These are phyloP conservation scores for Heliothis subflexa DNA, from an alignment of 1,140 invertebrate species.

Conservation along the genomic window DNA sequence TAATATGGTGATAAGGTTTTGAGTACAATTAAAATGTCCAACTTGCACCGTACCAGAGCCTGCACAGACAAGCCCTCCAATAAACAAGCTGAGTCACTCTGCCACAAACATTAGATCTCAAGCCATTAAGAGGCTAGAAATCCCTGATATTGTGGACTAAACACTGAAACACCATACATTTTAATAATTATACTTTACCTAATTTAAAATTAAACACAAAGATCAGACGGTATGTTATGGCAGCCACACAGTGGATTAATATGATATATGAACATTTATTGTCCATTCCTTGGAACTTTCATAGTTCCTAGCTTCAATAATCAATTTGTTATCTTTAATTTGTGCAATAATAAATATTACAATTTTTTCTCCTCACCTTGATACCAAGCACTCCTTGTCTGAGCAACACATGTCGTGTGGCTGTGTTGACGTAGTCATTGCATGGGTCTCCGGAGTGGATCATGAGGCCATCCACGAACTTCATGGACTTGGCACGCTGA, in stretches of 20 bases:
- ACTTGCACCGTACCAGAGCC: constrained; percentile 78
- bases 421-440: constrained; percentile 99
- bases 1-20: not conserved
- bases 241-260: no score
- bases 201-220: no score
- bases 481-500: constrained; percentile 99
- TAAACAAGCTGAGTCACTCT: constrained; percentile 75
- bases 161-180: not conserved
- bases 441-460: constrained; percentile 99
- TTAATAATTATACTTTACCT: no score
- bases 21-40: constrained; percentile 58
- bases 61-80: constrained; percentile 74
- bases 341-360: not conserved
- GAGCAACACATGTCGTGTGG: constrained; percentile 98
- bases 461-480: constrained; percentile 99
- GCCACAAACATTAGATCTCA: constrained; percentile 79
- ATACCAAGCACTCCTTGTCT: constrained; percentile 97
- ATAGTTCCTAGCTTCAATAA: no score
- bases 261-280: no score
- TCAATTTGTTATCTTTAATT: no score
- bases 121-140: constrained; percentile 62
- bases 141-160: constrained; percentile 77
- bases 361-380: constrained; percentile 87
- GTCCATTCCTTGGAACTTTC: no score
- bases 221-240: no score